Conservation (phyloP, 1,140 invertebrate species). For the Apis dorsata region DNA sequence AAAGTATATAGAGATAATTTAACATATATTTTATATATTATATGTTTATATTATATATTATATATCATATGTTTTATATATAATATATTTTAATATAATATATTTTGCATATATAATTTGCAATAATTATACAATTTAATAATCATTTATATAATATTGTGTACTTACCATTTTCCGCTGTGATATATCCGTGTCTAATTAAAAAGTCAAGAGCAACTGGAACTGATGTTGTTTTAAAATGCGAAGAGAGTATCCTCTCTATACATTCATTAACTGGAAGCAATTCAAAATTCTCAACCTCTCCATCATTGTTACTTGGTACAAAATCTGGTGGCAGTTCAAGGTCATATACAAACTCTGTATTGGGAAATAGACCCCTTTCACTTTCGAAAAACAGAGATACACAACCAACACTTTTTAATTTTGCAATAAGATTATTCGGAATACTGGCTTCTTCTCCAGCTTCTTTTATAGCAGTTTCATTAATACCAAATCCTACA, state of each 20-base stretch:
- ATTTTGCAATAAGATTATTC: constrained; percentile 85
- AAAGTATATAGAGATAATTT: too few species aligned
- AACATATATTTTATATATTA: too few species aligned
- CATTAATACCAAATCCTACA: constrained; percentile 91
- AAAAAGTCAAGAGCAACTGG: constrained; percentile 95
- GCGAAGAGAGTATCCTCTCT: constrained; percentile 88
- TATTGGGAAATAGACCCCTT: constrained; percentile 94
- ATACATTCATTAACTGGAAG: constrained; percentile 89
- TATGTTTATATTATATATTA: too few species aligned
- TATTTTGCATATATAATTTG: too few species aligned
- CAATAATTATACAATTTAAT: too few species aligned
- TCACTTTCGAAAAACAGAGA: constrained; percentile 96
- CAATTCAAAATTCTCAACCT: constrained; percentile 94
- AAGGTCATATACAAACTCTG: constrained; percentile 96
- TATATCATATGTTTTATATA: too few species aligned
- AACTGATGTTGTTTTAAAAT: constrained; percentile 96
- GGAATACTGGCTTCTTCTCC: constrained; percentile 95
- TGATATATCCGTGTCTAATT: constrained; percentile 93
- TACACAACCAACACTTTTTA: constrained; percentile 90
- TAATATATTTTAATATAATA: too few species aligned
- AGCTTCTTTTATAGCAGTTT: constrained; percentile 95
- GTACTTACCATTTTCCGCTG: constrained; percentile 90
- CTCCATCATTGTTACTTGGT: constrained; percentile 94
- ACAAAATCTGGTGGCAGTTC: constrained; percentile 93
- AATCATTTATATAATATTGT: too few species aligned